These are phyloP conservation scores for Acleris sparsana DNA, from an alignment of 2,888 invertebrate genomes.

Conservation along the genomic window DNA sequence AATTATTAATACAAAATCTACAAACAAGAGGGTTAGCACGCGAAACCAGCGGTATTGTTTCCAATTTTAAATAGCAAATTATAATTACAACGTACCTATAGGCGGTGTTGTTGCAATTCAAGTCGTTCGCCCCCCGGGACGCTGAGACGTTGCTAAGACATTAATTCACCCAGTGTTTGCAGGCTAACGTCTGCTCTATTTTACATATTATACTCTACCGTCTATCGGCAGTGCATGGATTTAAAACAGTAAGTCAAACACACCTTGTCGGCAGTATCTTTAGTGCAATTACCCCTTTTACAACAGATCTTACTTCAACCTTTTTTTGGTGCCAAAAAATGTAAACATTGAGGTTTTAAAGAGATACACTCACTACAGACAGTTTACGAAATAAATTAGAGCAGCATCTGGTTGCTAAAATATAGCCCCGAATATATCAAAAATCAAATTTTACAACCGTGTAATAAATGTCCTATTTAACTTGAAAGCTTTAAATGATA, in stretches of 20 bases:
- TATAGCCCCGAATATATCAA: too few relatives aligned
- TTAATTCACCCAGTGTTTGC: slow-evolving; percentile 72
- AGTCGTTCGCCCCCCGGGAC: slow-evolving; percentile 47
- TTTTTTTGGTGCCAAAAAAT: too few relatives aligned
- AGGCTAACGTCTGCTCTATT: slow-evolving; percentile 65
- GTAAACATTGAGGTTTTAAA: too few relatives aligned
- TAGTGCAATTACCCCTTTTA: too few relatives aligned
- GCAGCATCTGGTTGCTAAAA: too few relatives aligned
- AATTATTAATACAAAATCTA: slow-evolving; percentile 15
- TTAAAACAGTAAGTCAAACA: slow-evolving; percentile 8
- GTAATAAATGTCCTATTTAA: too few relatives aligned
- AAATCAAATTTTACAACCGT: too few relatives aligned
- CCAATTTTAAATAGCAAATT: slow-evolving; percentile 46
- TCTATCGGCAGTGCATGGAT: slow-evolving; percentile 27
- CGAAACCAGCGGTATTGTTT: slow-evolving; percentile 21
- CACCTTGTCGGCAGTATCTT: background rate
- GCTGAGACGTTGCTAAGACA: slow-evolving; percentile 56
- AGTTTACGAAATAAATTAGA: too few relatives aligned
- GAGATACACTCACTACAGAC: too few relatives aligned
- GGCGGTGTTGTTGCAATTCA: slow-evolving; percentile 53
- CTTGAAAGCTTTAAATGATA: too few relatives aligned
- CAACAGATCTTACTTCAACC: too few relatives aligned
- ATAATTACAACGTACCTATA: slow-evolving; percentile 43
- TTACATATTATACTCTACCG: slow-evolving; percentile 65
- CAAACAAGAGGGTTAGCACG: slow-evolving; percentile 19